Base-by-base conservation (phyloP, 2,113 vertebrate species). In the Lota lota region DNA sequence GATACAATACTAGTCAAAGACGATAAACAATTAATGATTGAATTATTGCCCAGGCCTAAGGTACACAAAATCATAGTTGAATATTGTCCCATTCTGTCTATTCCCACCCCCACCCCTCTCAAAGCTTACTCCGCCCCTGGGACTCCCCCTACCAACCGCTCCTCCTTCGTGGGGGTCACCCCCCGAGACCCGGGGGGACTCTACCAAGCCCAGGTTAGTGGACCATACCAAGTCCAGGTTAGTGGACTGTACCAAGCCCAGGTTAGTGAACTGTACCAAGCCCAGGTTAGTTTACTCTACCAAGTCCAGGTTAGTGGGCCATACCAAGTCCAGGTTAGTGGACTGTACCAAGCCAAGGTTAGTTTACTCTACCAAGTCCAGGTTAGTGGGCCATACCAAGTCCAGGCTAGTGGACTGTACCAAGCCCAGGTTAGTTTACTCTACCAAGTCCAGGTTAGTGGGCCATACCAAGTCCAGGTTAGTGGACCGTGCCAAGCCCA, bases 161-260 rank as follows among this genome's bases (percentile, higher is more conserved):
- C 96, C 89, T 96, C 96, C 91, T 97, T 95, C 86, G 93, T 97
- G 91, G 97, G 95, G 92, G 93, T 98, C 89, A 94, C 92, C 87
- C 92, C 95, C 85, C 94, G 95, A 87, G 96, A 99, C 87, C 93
- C 95, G 77, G 91, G 93, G 77, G 95, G 94, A 91, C 92, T 95
- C 82, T 97, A 95, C 93, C 95, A 97, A 93, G 93, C 95, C 85
- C 97, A 98, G 95, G 97, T 99, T 62, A 75, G 63, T 72, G 40
- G 40, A 47, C 40, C 12, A 8, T 47, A 47, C 40, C 40, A 47
- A 47, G 40, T 1, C 40, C 10, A 47, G 10, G 40, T 47, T 47
- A 47, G 6, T 10, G 40, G 40, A 47, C 40, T 11, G 2, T 14
- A 47, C 40, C 40, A 47, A 47, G 40, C 10, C 40, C 12, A 47